Base-by-base conservation (phyloP, 1,140 invertebrate genomes). In the Cotesia glomerata region DNA sequence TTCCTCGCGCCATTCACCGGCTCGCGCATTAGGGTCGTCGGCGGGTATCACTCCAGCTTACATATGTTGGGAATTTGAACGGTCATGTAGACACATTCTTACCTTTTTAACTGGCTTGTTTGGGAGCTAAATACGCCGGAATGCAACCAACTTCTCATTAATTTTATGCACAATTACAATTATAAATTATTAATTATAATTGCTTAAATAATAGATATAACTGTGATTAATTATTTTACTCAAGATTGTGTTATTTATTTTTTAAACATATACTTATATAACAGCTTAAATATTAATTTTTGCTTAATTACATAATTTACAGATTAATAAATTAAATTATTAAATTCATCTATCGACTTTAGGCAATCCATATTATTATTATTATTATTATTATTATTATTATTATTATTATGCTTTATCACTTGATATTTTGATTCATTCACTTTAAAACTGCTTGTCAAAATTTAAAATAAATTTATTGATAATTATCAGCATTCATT, bases 1-100 rank as follows among this genome's bases (percentile, higher is more conserved):
- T 73, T 75, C 72, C 67, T 56, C 69, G 56, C 64, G 67, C 78
- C 78, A 64, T 64, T 80, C 74, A 79, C 79, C 69, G 59, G 69
- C 73, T 76, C 56, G 70, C 73, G 75, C 65, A 75, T 78, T 74
- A 76, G 72, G 63, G 66, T 78, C 67, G 64, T 61, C 36, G 32
- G 52, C 56, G 49, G 16, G 35, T 36, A 56, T 16, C 34, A n/a
- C 7, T 8, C 54, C 9, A 56, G 34, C 45, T 68, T 67, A 52
- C 61, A 16, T 52, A 35, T 36, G 69, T 72, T 26, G 26, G 26
- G 26, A 26, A 26, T 11, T 45, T 45, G 39, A 7, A 45, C 39
- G 7, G 39, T 7, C 39, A 45, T 11, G 11, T 45, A 11, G 7
- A 45, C 7, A 39, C 36, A 11, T 45, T 5, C 39, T 45, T 45